These are phyloP conservation scores for Melitaea cinxia DNA, from an alignment of 1,140 invertebrate species.

Conservation along the genomic window DNA sequence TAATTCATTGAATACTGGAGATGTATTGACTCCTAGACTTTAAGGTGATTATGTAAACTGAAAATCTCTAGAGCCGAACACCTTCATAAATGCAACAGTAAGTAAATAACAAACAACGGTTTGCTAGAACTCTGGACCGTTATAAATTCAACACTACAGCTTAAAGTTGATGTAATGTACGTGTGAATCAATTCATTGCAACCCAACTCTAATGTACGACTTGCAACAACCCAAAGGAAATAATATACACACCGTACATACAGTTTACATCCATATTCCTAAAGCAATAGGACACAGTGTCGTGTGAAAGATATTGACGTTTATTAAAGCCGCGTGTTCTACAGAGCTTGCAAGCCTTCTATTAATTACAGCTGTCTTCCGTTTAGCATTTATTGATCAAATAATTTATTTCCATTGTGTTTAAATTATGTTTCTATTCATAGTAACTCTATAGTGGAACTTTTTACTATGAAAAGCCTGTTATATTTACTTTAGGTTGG, in stretches of 20 bases:
- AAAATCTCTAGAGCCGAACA: neutral
- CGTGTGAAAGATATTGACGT: neutral
- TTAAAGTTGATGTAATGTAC: constrained; percentile 40
- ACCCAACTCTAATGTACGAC: constrained; percentile 27
- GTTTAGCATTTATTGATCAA: constrained; percentile 13
- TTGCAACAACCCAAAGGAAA: constrained; percentile 14
- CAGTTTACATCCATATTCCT: neutral
- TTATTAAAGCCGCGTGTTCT: constrained; percentile 7
- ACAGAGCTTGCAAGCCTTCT: constrained; percentile 12
- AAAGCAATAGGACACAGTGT: neutral
- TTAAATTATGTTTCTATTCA: neutral
- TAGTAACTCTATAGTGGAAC: neutral
- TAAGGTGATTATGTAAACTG: neutral
- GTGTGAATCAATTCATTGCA: constrained; percentile 38
- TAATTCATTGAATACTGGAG: neutral
- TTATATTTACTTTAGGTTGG: neutral
- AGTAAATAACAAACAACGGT: constrained; percentile 12
- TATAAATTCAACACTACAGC: constrained; percentile 29
- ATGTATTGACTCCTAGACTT: neutral
- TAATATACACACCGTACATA: neutral
- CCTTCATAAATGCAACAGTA: neutral
- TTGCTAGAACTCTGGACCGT: neutral
- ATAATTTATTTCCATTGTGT: constrained; percentile 8
- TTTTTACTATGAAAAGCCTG: neutral
- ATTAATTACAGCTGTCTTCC: constrained; percentile 18